Base-by-base conservation (phyloP, 2,888 invertebrate species). In the Tiliacea aurago region DNA sequence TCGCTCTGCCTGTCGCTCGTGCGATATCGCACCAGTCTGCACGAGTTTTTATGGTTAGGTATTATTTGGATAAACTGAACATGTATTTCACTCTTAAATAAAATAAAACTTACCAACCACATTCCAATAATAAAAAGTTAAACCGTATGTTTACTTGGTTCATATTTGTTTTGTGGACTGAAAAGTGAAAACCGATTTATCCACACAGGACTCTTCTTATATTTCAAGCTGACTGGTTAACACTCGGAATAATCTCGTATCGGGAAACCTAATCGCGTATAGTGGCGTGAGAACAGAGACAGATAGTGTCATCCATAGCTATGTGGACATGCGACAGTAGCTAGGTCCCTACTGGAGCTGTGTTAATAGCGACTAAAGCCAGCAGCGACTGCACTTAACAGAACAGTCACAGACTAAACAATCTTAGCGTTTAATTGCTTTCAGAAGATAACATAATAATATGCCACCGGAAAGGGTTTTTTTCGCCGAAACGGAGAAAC, bases 271-370 rank as follows among this genome's bases (percentile, higher is more conserved):
- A 72, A 79, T 73, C 65, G 45, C n/a, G 23, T 65, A 49, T 49
- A 65, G 61, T 65, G 80, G 61, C 33, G n/a, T 45, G 55, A 59
- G 49, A 61, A 73, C 55, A 73, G 23, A 49, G 73, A 73, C 61
- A 56, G 65, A 80, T 73, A 56, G 47, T 45, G 49, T 66, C 65
- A 80, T 77, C 45, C n/a, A 77, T 77, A 20, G 45, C 59, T 37
- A 37, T 28, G 41, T 61, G 37, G 41, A 76, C 58, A 70, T 43
- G 28, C 37, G 51, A 55, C 56, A 47, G 47, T 45, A 47, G 18
- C 47, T 47, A 47, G 18, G 6, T 47, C 18, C 47, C 18, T 47
- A 47, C 5, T 47, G 2, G 47, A 6, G 18, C 18, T 47, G 6
- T 18, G 6, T 6, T 5, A 47, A 7, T 47, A 47, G 47, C 18